Evolutionary conservation across 2,888 invertebrate species (phyloP).

Genomic region (Cephus pulcher): DNA sequence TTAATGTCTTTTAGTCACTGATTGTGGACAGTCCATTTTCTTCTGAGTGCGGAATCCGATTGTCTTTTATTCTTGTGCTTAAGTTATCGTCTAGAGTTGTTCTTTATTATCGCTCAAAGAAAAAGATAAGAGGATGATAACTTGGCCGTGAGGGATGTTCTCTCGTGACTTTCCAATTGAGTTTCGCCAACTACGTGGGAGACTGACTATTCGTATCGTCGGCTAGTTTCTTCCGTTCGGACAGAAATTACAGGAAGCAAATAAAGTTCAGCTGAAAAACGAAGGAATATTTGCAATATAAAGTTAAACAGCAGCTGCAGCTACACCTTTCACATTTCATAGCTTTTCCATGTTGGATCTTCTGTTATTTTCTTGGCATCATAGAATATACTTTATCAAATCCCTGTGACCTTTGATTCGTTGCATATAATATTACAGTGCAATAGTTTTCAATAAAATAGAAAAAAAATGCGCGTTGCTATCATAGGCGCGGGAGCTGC

Average conservation of each 20-base stretch:
- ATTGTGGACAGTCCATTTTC: background rate
- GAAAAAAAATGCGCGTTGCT: conserved; percentile 69
- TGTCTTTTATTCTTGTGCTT: background rate
- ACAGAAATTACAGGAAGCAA: background rate
- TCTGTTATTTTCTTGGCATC: background rate
- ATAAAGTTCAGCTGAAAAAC: background rate
- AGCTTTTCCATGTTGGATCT: background rate
- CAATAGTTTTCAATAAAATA: background rate
- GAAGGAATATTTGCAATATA: background rate
- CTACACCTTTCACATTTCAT: background rate
- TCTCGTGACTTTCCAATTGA: background rate
- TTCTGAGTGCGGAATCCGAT: background rate
- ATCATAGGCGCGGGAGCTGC: conserved; percentile 93
- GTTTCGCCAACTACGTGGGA: background rate
- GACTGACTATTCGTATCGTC: background rate
- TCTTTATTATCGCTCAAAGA: background rate
- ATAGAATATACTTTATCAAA: background rate
- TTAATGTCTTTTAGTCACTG: background rate
- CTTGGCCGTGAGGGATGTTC: background rate
- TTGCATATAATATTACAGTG: background rate
- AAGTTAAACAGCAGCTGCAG: background rate
- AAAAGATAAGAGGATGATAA: background rate
- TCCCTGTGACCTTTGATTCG: too few relatives aligned
- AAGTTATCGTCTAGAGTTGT: background rate
- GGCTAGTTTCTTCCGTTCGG: background rate